phyloP scores from a whole-genome alignment of 1,140 invertebrate genomes.

The Phymastichus coffea region DNA sequence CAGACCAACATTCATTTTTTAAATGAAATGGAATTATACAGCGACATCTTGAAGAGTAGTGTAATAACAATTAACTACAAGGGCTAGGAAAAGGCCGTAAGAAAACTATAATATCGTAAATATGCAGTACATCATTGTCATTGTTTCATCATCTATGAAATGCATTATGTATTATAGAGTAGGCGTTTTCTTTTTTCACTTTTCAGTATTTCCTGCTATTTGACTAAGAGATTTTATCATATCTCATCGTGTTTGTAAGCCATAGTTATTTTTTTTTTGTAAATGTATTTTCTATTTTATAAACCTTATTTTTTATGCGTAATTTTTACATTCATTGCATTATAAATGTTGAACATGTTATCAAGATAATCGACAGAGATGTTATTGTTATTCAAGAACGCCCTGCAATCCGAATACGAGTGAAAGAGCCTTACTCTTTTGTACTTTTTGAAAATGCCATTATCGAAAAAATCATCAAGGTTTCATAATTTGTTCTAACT shows the following conservation, averaged over 20 bases:
- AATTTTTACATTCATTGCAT: too few relatives aligned
- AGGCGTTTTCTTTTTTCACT: constrained; percentile 19
- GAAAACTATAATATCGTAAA: constrained; percentile 16
- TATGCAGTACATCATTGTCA: constrained; percentile 12
- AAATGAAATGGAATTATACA: too few relatives aligned
- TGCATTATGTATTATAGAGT: constrained; percentile 13
- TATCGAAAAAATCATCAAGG: too few relatives aligned
- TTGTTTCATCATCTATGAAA: constrained; percentile 6
- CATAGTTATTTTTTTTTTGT: background rate
- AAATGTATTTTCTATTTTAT: background rate
- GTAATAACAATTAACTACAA: too few relatives aligned
- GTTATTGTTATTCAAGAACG: too few relatives aligned
- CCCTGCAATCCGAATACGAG: background rate
- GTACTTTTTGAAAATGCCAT: background rate
- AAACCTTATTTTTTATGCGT: constrained; percentile 6
- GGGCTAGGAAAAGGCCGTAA: constrained; percentile 22
- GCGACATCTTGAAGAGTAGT: too few relatives aligned
- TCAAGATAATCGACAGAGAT: too few relatives aligned
- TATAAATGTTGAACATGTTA: too few relatives aligned
- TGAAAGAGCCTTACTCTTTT: background rate
- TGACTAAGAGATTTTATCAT: too few relatives aligned
- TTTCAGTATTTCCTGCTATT: background rate
- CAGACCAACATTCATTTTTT: too few relatives aligned
- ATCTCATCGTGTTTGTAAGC: background rate
- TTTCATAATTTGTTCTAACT: too few relatives aligned